Base-by-base conservation (phyloP, 2,113 vertebrate species). In the Spermophilus dauricus region DNA sequence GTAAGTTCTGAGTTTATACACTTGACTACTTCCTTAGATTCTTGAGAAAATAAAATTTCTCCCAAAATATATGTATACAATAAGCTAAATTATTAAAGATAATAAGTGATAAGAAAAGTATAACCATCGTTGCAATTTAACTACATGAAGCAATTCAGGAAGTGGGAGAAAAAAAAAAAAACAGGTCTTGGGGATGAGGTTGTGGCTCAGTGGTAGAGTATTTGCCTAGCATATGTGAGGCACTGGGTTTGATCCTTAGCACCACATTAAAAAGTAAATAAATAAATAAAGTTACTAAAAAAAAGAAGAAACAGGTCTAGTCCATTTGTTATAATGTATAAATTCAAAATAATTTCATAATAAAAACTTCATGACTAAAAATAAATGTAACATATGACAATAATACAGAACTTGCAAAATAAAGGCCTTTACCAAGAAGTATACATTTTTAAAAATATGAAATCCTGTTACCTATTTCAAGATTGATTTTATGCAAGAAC, bases 331-430 rank as follows among this genome's bases (percentile, higher is more conserved):
- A 65, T 22, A 89, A 86, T 34, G 73, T 16, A 93, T 72, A 14
- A 90, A 89, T 93, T 92, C 0, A 92, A 95, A 96, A 81, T 73
- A 86, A 92, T 63, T 67, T 82, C 86, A 61, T 56, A 78, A 80
- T 65, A 95, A 84, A 93, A 92, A 85, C 34, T 81, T 88, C 8
- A 95, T 77, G 8, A 78, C 10, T 28, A 76, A 94, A 96, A 94
- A 90, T 30, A 92, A 96, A 67, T 56, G 16, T 77, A 89, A 95
- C 24, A 76, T n/a, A 56, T 70, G 76, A 84, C 3, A 89, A 77
- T 67, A 95, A 92, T 61, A 89, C 96, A 69, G 10, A 97, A 84
- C 32, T 76, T 72, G 22, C 26, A 93, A 86, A 97, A 96, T 63
- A 51, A 81, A 91, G 89, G n/a, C 10, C 76, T 82, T 77, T 39